A percentile compares a stretch with the other conserved stretches of the same genome.
These are phyloP conservation scores for Scotopteryx bipunctaria DNA, from an alignment of 2,888 invertebrate species.

Conservation along the genomic window DNA sequence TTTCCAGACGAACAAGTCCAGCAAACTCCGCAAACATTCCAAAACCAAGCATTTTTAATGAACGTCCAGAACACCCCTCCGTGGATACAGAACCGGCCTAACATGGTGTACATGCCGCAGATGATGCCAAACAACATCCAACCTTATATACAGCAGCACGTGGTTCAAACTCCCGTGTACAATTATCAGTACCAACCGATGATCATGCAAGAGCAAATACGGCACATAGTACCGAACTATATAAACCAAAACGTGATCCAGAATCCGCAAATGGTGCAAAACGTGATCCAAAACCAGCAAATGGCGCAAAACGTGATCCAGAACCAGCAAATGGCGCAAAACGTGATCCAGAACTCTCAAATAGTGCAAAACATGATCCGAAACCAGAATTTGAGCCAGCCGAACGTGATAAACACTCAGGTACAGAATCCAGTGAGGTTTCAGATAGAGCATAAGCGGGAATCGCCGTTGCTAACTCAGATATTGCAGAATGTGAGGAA, in stretches of 20 bases:
- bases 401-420: slow-evolving; percentile 1
- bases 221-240: slow-evolving; percentile 45
- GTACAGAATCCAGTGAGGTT: neutral
- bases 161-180: slow-evolving; percentile 67
- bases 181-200: slow-evolving; percentile 66
- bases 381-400: neutral
- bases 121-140: slow-evolving; percentile 57
- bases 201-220: slow-evolving; percentile 52
- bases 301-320: neutral
- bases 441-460: slow-evolving; percentile 14
- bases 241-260: slow-evolving; percentile 21
- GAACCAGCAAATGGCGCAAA: neutral
- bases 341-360: neutral
- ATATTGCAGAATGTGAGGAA: slow-evolving; percentile 23
- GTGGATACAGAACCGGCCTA: slow-evolving; percentile 69
- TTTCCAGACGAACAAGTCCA: slow-evolving; percentile 49
- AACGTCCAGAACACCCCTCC: slow-evolving; percentile 74
- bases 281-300: slow-evolving; percentile 1
- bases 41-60: slow-evolving; percentile 60
- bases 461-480: slow-evolving; percentile 28
- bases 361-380: neutral
- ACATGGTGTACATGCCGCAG: slow-evolving; percentile 70
- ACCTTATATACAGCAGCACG: slow-evolving; percentile 56
- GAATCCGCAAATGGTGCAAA: slow-evolving; percentile 7
- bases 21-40: slow-evolving; percentile 49